Conservation (phyloP, 2,113 vertebrate genomes). For the Ctenomys sociabilis region DNA sequence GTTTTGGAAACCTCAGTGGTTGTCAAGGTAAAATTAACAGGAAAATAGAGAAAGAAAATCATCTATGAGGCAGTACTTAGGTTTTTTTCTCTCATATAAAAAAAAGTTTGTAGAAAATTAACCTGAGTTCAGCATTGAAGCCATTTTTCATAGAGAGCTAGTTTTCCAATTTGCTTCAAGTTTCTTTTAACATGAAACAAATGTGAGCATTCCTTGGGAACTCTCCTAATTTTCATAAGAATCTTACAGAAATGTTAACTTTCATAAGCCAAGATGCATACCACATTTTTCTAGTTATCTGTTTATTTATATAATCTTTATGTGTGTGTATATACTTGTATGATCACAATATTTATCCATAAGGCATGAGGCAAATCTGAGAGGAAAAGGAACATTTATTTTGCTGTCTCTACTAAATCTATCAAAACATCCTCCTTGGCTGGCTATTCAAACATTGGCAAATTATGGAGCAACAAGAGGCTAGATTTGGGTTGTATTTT, state of each 20-base stretch:
- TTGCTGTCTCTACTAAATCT: constrained; percentile 43
- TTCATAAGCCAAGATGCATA: neutral
- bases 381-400: constrained; percentile 52
- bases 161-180: constrained; percentile 19
- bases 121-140: constrained; percentile 38
- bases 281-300: constrained; percentile 7
- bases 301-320: neutral
- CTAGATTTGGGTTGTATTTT: constrained; percentile 51
- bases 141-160: constrained; percentile 43
- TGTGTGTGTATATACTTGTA: neutral
- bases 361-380: constrained; percentile 5
- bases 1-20: constrained; percentile 33
- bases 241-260: constrained; percentile 60
- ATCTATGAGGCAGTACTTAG: constrained; percentile 4
- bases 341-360: constrained; percentile 33
- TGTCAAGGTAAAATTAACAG: constrained; percentile 55
- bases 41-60: neutral
- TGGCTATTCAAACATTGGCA: constrained; percentile 67
- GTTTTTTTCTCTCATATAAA: constrained; percentile 53
- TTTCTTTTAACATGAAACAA: constrained; percentile 24
- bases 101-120: constrained; percentile 47
- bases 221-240: constrained; percentile 58
- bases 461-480: constrained; percentile 67
- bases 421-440: constrained; percentile 60
- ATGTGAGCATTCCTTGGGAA: neutral